Percentiles rank a stretch among this genome's conserved stretches.
phyloP scores from a whole-genome alignment of 2,113 vertebrate genomes.

The Ranitomeya variabilis region DNA sequence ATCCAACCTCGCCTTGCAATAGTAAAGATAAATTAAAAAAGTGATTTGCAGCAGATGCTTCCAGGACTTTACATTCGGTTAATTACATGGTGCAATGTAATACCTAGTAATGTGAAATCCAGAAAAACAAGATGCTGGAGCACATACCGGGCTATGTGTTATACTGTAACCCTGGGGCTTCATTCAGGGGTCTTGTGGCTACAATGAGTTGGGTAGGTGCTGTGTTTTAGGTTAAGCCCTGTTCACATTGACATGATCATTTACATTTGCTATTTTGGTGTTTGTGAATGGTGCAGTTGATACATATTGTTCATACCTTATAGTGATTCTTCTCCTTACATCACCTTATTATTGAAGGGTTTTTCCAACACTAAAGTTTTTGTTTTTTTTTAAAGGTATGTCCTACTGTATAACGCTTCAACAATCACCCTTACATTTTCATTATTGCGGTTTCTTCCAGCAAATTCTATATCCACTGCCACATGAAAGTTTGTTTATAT shows the following conservation, averaged over 20 bases:
- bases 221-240: background rate
- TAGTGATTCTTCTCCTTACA: background rate
- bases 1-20: constrained; percentile 64
- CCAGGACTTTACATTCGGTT: constrained; percentile 71
- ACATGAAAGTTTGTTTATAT: no score
- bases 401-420: no score
- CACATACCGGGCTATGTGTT: constrained; percentile 57
- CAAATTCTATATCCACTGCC: no score
- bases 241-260: background rate
- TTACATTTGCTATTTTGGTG: background rate
- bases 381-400: no score
- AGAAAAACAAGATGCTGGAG: constrained; percentile 35
- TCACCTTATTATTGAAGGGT: background rate
- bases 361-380: no score
- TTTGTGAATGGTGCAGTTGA: background rate
- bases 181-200: constrained; percentile 68
- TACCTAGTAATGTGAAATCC: constrained; percentile 70
- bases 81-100: constrained; percentile 68
- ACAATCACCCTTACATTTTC: no score
- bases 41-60: constrained; percentile 72
- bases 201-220: constrained; percentile 64
- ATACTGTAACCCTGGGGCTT: constrained; percentile 73
- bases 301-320: background rate
- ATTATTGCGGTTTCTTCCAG: no score
- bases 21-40: constrained; percentile 70